phyloP scores from a whole-genome alignment of 92 coral and sea anemone genomes.

The Phenganax stokvisi region DNA sequence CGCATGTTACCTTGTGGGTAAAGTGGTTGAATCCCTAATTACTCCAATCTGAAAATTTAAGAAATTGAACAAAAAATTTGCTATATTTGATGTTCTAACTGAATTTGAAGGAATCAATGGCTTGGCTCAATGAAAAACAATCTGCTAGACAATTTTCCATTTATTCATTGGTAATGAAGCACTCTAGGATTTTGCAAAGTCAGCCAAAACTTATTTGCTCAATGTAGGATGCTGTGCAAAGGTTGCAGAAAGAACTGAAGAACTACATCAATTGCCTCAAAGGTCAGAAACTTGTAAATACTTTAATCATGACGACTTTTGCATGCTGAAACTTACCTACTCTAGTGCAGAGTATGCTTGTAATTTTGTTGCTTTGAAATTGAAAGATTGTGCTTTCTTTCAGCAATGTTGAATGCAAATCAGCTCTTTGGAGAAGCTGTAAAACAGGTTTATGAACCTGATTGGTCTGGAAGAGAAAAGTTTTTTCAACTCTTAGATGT shows the following conservation, averaged over 20 bases:
- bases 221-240: conserved; percentile 85
- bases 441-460: conserved; percentile 89
- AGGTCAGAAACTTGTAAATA: conserved; percentile 51
- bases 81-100: too few relatives aligned
- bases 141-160: too few relatives aligned
- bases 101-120: too few relatives aligned
- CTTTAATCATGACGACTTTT: neutral
- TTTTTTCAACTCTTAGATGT: conserved; percentile 74
- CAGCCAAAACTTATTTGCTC: neutral
- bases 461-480: conserved; percentile 83
- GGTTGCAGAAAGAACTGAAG: conserved; percentile 89
- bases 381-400: conserved; percentile 1
- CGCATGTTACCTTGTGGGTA: too few relatives aligned
- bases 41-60: too few relatives aligned
- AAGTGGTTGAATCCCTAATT: too few relatives aligned
- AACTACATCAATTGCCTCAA: conserved; percentile 82
- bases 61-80: too few relatives aligned
- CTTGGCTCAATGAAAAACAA: too few relatives aligned
- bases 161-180: too few relatives aligned
- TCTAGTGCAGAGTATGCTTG: neutral
- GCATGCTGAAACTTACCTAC: neutral
- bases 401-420: conserved; percentile 84
- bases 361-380: neutral
- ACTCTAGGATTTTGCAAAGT: neutral
- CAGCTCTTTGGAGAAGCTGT: conserved; percentile 86